Evolutionary conservation across 2,888 invertebrate species (phyloP).

Genomic region (Eilema sororculum): DNA sequence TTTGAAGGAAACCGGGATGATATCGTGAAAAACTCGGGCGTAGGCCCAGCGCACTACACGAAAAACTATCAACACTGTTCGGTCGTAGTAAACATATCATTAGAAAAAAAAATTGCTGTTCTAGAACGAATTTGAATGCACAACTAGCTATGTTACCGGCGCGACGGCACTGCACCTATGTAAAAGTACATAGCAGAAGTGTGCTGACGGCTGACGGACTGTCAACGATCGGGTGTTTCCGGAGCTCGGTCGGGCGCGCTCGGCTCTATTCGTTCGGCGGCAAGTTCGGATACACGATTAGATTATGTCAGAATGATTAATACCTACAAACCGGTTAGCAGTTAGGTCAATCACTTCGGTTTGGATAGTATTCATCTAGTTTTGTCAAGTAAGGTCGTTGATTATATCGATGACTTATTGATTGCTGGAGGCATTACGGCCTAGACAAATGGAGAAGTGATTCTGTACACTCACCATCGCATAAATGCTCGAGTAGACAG

Average conservation of each 20-base stretch:
- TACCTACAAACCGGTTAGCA: slow-evolving; percentile 68
- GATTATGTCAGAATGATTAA: slow-evolving; percentile 78
- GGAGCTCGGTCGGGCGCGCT: slow-evolving; percentile 60
- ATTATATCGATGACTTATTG: slow-evolving; percentile 40
- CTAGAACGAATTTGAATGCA: slow-evolving; percentile 68
- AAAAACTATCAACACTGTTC: slow-evolving; percentile 53
- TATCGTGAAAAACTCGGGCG: slow-evolving; percentile 47
- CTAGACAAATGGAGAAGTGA: background rate
- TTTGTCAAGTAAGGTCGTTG: slow-evolving; percentile 59
- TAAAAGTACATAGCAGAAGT: slow-evolving; percentile 78
- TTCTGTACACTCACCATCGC: background rate
- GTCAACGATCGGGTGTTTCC: slow-evolving; percentile 77
- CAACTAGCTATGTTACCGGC: slow-evolving; percentile 74
- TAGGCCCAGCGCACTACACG: slow-evolving; percentile 60
- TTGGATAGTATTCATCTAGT: slow-evolving; percentile 47
- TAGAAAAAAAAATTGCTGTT: slow-evolving; percentile 50
- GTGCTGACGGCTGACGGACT: slow-evolving; percentile 84
- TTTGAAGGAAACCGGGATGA: slow-evolving; percentile 61
- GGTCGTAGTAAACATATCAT: slow-evolving; percentile 60
- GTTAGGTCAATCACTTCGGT: slow-evolving; percentile 76
- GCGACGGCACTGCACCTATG: slow-evolving; percentile 79
- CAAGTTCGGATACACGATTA: slow-evolving; percentile 67
- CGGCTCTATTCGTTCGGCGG: slow-evolving; percentile 52
- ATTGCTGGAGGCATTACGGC: background rate
- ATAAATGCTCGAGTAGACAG: no score